phyloP scores from a whole-genome alignment of 1,140 invertebrate species.

The Pinna nobilis region DNA sequence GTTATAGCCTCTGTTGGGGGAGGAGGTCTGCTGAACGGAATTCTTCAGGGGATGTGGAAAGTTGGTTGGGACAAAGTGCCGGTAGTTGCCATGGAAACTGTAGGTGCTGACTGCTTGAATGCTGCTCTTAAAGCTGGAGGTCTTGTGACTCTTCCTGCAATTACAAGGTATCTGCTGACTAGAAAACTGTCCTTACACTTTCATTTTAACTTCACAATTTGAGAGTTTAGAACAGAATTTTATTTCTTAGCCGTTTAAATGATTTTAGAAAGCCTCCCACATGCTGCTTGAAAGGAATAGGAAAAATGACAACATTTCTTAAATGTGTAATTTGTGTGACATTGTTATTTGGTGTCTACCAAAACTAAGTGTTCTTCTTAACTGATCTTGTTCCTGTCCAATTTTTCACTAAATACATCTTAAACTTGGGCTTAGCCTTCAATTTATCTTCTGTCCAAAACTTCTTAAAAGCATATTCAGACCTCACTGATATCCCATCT shows the following conservation, averaged over 20 bases:
- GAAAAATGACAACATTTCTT: too few relatives aligned
- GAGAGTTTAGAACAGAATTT: too few relatives aligned
- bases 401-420: not conserved
- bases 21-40: constrained; percentile 74
- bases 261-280: too few relatives aligned
- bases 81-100: constrained; percentile 77
- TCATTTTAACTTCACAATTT: too few relatives aligned
- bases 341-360: too few relatives aligned
- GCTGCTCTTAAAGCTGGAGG: constrained; percentile 72
- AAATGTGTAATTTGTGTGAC: too few relatives aligned
- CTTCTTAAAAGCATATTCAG: too few relatives aligned
- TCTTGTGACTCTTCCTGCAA: constrained; percentile 71
- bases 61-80: constrained; percentile 75
- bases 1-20: constrained; percentile 76
- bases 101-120: constrained; percentile 76
- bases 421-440: not conserved
- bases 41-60: constrained; percentile 66
- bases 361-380: not conserved
- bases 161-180: constrained; percentile 75
- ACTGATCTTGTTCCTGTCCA: not conserved
- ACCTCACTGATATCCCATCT: too few relatives aligned
- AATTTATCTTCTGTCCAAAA: too few relatives aligned
- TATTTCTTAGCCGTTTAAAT: too few relatives aligned
- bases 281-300: too few relatives aligned
- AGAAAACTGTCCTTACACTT: too few relatives aligned